Conservation (phyloP, 2,113 vertebrate genomes). For the Pseudois nayaur region DNA sequence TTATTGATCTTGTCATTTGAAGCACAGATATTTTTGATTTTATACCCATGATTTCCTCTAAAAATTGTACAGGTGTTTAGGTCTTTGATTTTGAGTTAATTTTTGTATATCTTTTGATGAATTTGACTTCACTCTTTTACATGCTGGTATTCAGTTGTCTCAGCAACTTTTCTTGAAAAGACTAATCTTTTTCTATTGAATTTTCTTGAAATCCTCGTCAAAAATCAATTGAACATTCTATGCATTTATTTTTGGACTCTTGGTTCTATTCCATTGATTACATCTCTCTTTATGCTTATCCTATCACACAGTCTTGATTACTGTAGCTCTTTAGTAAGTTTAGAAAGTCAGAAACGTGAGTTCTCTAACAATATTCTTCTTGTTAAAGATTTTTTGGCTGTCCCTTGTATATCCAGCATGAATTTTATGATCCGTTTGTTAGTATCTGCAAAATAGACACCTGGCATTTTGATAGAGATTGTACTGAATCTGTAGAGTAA, state of each 20-base stretch:
- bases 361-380: not conserved
- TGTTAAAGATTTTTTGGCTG: not conserved
- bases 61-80: not conserved
- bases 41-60: not conserved
- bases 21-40: not conserved
- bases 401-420: not conserved
- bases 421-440: not conserved
- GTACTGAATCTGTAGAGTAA: not conserved
- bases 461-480: not conserved
- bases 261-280: not conserved
- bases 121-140: not conserved
- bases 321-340: not conserved
- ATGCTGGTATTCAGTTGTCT: not conserved
- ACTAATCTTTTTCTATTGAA: not conserved
- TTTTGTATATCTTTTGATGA: not conserved
- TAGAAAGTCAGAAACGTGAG: not conserved
- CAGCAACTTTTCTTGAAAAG: slow-evolving; percentile 8
- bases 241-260: not conserved
- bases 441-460: not conserved
- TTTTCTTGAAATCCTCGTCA: not conserved
- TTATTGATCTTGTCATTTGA: not conserved
- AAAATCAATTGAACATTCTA: not conserved
- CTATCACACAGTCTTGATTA: not conserved
- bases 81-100: not conserved
- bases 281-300: not conserved